Base-by-base conservation (phyloP, 2,888 invertebrate genomes). In the Argyra leucocephala region DNA sequence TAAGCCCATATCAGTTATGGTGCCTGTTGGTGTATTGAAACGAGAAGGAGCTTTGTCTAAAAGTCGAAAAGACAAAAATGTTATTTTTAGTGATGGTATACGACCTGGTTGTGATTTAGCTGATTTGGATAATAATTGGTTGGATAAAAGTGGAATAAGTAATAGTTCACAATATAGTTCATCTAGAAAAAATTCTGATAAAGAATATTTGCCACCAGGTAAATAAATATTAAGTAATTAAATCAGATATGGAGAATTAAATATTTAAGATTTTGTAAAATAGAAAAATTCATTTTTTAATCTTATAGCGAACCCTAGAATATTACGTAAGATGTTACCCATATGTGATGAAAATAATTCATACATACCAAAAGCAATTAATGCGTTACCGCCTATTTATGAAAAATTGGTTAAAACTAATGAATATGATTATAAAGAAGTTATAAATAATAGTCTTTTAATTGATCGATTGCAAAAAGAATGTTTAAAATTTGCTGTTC, bases 31-130 rank as follows among this genome's bases (percentile, higher is more conserved):
- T 3, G 91, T 91, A 36, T 82, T 92, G 3, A 91, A 91, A 75
- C 77, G 78, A 65, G 75, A 76, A 73, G 82, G 82, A 65, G 81
- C 80, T 64, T 69, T 71, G 68, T 72, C 78, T 71, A 81, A 82
- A 65, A 76, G 74, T 71, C 81, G 83, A 63, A 87, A 83, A 72
- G 86, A 83, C 71, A 90, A 86, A 81, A 89, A 85, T 71, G 93
- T 93, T 62, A 91, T 92, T 85, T 93, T 93, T 76, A 91, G 91
- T 73, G 93, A 93, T 79, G 93, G 93, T 69, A 91, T 93, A 74
- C 83, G 91, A 66, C 93, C 93, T 57, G 77, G 93, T 69, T 91
- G 91, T 74, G 92, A 93, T 81, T 81, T 92, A 73, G 89, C 90
- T 66, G 89, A 89, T 77, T 82, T 90, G 70, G 90, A 90, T 76